Conservation (phyloP, 2,113 vertebrate species). For the Copsychus sechellarum region DNA sequence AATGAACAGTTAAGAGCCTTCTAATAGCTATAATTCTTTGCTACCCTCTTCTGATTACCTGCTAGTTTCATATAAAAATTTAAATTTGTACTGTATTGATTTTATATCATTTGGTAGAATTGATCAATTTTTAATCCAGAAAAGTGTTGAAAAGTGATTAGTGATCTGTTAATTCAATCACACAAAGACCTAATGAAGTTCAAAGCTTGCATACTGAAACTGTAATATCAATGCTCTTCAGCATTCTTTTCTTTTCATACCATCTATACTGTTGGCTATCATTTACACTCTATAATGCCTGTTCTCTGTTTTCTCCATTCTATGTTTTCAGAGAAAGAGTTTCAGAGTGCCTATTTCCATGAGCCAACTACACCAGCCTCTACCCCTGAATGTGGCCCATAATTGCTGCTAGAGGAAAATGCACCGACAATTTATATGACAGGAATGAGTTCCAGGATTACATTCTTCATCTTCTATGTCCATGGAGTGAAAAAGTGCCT, state of each 20-base stretch:
- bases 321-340: not conserved
- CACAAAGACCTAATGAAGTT: not conserved
- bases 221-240: not conserved
- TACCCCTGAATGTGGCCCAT: not conserved
- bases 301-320: not conserved
- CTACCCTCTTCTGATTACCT: not conserved
- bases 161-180: not conserved
- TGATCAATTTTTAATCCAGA: not conserved
- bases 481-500: fast-evolving
- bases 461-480: not conserved
- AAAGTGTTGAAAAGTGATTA: not conserved
- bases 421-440: not conserved
- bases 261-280: not conserved
- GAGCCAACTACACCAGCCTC: not conserved
- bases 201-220: not conserved
- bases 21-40: not conserved
- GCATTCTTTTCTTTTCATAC: not conserved
- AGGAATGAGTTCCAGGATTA: not conserved
- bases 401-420: not conserved
- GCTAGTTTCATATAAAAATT: fast-evolving
- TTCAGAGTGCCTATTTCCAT: not conserved
- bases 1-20: not conserved
- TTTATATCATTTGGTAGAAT: not conserved
- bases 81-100: not conserved
- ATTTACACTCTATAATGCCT: not conserved